Conservation (phyloP, 2,113 vertebrate genomes). For the Nettapus auritus region DNA sequence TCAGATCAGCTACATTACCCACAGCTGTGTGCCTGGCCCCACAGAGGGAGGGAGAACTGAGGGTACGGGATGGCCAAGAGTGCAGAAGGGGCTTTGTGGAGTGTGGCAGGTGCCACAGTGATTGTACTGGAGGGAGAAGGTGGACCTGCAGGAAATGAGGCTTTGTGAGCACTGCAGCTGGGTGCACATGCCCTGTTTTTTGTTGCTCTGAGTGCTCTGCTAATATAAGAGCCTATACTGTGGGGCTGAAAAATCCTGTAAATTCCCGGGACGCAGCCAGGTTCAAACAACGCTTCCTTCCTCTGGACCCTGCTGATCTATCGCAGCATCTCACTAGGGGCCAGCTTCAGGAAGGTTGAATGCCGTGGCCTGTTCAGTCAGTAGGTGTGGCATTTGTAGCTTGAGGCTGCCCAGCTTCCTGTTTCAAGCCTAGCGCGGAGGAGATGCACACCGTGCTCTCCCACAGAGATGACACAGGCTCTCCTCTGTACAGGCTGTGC, state of each 20-base stretch:
- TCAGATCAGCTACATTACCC: neutral
- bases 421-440: neutral
- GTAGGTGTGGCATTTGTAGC: neutral
- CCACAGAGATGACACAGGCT: neutral
- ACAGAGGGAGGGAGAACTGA: neutral
- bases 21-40: neutral
- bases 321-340: neutral
- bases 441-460: neutral
- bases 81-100: neutral
- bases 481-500: rapidly evolving
- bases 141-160: neutral
- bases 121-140: rapidly evolving
- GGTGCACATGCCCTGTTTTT: neutral
- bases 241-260: neutral
- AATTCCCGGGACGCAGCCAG: neutral
- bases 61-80: neutral
- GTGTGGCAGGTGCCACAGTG: rapidly evolving
- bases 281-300: neutral
- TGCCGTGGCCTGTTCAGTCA: neutral
- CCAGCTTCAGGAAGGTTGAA: neutral
- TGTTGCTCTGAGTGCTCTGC: rapidly evolving
- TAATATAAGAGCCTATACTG: rapidly evolving
- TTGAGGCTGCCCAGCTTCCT: neutral
- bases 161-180: rapidly evolving
- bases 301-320: rapidly evolving